A percentile compares a stretch with the other conserved stretches of the same genome.
phyloP scores from a whole-genome alignment of 2,113 vertebrate genomes.

The Periophthalmus modestus region DNA sequence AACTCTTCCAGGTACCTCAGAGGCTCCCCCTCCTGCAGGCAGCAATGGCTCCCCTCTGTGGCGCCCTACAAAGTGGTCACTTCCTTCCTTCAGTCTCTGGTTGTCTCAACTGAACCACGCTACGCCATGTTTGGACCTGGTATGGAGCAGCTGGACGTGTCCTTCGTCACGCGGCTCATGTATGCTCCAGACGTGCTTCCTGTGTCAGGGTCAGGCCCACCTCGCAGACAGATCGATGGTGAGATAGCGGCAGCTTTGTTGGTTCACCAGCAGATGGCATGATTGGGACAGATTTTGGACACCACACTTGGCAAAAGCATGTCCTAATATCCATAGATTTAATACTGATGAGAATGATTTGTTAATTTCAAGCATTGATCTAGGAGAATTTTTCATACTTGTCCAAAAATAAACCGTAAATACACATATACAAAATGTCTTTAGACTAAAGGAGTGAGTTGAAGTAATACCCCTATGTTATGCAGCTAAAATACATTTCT shows the following conservation, averaged over 20 bases:
- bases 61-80: slow-evolving; percentile 78
- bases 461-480: too few relatives aligned
- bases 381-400: too few relatives aligned
- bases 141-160: slow-evolving; percentile 90
- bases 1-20: slow-evolving; percentile 84
- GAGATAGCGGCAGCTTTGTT: slow-evolving; percentile 10
- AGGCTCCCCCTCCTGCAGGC: slow-evolving; percentile 82
- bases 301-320: background rate
- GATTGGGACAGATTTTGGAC: background rate
- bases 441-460: too few relatives aligned
- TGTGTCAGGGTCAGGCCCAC: slow-evolving; percentile 80
- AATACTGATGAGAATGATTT: too few relatives aligned
- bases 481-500: too few relatives aligned
- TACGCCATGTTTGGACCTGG: slow-evolving; percentile 96
- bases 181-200: slow-evolving; percentile 82
- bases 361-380: too few relatives aligned
- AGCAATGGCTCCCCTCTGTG: slow-evolving; percentile 74
- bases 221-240: slow-evolving; percentile 90
- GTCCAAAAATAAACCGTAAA: background rate
- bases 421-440: too few relatives aligned
- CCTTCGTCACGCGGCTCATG: slow-evolving; percentile 89
- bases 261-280: slow-evolving; percentile 41
- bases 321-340: background rate
- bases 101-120: slow-evolving; percentile 83
- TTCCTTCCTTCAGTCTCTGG: slow-evolving; percentile 86